Evolutionary conservation across 1,140 invertebrate genomes (phyloP), one percentile per base, ranked within the genome.

Genomic region (Oppia nitens): DNA sequence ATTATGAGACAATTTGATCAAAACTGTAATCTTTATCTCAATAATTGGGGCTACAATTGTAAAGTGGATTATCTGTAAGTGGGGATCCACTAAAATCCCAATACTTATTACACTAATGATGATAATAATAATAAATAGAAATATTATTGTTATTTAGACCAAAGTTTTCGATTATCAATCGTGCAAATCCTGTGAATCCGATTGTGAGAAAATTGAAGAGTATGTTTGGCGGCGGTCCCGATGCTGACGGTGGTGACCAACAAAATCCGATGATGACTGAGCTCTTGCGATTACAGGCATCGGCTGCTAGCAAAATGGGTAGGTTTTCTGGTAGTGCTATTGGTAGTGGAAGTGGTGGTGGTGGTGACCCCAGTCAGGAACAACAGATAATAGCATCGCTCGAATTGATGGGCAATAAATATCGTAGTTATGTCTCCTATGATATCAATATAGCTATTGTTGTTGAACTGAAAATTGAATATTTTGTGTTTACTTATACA

Each of bases 181-280:
- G 60, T 26, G 60, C 60, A 1, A 55, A 62, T n/a, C 60, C 60
- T 20, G 24, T 58, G 1, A 62, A 62, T 59, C 49, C 49, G 17
- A 50, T 62, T 25, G 25, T 61, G 21, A 50, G 25, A 12, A 48
- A 50, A 47, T 51, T 62, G 26, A 54, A 53, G 27, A 25, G 57
- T 11, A 55, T 61, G 17, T 59, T 62, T 24, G 24, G 51, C 26
- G 9, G 21, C 0, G 50, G 28, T 20, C 1, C 1, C 14, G 9
- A 29, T 21, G 3, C 47, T 40, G 32, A 40, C 6, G 6, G 6
- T 40, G 17, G 17, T 40, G 32, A 17, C 17, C 17, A 9, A 6
- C 17, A 9, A 9, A 40, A 17, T 40, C 6, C 6, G 6, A 40
- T 40, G 32, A 40, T 40, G 32, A 40, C 32, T 40, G 6, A 40